Evolutionary conservation across 2,113 vertebrate species (phyloP).

Genomic region (Echinops telfairi): DNA sequence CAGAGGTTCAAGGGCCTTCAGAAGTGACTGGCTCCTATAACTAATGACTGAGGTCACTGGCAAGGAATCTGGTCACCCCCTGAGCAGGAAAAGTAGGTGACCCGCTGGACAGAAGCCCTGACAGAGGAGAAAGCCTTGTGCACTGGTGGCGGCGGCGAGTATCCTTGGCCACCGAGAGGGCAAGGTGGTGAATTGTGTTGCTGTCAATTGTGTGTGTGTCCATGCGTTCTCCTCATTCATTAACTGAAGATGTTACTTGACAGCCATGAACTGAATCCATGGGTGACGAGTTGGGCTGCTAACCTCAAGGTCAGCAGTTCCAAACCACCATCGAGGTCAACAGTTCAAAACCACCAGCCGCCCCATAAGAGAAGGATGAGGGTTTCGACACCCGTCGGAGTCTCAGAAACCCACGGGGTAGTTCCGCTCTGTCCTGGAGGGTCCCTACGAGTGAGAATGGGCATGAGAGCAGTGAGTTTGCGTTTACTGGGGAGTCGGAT

Average conservation of each 20-base stretch:
- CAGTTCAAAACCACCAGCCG: no score
- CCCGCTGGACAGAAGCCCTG: not conserved
- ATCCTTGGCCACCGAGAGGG: not conserved
- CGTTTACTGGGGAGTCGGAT: no score
- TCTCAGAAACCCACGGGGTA: no score
- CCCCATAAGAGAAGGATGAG: no score
- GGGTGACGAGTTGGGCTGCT: no score
- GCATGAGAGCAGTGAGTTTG: no score
- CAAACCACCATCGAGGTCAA: no score
- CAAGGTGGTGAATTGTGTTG: not conserved
- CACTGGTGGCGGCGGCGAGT: fast-evolving
- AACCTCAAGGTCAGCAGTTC: no score
- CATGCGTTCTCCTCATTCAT: not conserved
- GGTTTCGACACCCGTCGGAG: no score
- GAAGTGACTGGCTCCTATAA: not conserved
- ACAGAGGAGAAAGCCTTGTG: not conserved
- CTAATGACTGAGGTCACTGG: not conserved
- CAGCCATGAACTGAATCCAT: not conserved
- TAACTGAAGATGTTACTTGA: not conserved
- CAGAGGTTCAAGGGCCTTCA: not conserved
- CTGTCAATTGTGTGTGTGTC: no score
- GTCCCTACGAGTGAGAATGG: no score
- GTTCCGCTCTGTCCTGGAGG: no score
- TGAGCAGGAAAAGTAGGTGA: not conserved
- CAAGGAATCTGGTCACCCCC: not conserved